Conservation (phyloP, 2,888 invertebrate genomes). For the Lasius platythorax region DNA sequence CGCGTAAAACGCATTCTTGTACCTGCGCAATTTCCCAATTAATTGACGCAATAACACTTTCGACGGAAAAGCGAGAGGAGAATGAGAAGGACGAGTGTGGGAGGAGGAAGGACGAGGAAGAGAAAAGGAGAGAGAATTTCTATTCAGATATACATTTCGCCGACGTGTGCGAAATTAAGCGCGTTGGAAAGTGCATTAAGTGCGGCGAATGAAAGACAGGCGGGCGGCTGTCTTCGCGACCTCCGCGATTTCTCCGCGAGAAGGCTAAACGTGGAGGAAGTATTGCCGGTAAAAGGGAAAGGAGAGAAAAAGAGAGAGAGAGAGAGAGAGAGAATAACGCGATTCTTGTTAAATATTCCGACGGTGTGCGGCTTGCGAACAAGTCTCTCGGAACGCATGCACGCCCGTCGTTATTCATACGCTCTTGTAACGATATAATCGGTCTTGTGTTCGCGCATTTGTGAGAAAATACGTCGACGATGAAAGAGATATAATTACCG, state of each 20-base stretch:
- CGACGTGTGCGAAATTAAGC: conserved; percentile 43
- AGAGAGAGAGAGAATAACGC: conserved; percentile 37
- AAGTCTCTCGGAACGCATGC: conserved; percentile 12
- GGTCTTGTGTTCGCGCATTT: neutral
- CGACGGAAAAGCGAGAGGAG: neutral
- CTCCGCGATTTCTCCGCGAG: conserved; percentile 70
- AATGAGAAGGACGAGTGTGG: no score
- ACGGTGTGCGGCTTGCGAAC: conserved; percentile 20
- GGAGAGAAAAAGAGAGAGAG: neutral
- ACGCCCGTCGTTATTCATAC: conserved; percentile 4
- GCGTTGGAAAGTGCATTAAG: conserved; percentile 12
- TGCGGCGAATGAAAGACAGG: neutral
- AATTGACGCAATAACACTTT: neutral
- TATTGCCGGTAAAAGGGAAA: conserved; percentile 68
- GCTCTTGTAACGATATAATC: conserved; percentile 8
- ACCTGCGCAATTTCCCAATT: neutral
- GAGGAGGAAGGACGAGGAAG: neutral
- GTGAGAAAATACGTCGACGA: neutral
- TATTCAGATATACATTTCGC: conserved; percentile 25
- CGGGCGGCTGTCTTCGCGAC: conserved; percentile 60
- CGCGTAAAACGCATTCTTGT: neutral
- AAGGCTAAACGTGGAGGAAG: conserved; percentile 54
- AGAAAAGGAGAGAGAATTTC: neutral
- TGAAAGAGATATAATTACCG: neutral
- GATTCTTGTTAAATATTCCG: conserved; percentile 23